These are phyloP conservation scores for Hypsibius dujardini DNA, from an alignment of 1,140 invertebrate species.

Conservation along the genomic window DNA sequence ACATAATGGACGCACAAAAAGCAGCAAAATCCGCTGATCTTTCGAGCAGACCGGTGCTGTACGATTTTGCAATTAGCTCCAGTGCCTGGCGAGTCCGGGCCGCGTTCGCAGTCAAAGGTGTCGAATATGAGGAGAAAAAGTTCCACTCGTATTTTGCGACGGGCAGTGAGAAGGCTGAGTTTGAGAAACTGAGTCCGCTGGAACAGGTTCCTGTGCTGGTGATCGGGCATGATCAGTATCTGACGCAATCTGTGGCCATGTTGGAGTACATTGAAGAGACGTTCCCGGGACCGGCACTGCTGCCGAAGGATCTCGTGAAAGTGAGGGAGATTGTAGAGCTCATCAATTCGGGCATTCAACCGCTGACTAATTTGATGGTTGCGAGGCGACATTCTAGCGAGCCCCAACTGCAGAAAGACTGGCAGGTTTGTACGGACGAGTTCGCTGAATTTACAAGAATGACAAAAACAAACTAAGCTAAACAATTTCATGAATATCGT, in stretches of 20 bases:
- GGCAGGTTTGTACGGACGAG: conserved; percentile 2
- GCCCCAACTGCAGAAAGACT: background rate
- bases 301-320: conserved; percentile 28
- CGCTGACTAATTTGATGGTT: background rate
- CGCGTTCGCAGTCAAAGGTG: background rate
- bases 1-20: no score
- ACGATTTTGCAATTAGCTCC: background rate
- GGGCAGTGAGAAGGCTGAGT: conserved; percentile 22
- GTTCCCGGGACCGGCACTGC: conserved; percentile 27
- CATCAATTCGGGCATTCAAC: conserved; percentile 21
- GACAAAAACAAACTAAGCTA: no score
- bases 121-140: background rate
- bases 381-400: background rate
- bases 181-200: conserved; percentile 33
- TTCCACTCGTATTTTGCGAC: background rate
- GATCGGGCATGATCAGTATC: conserved; percentile 27
- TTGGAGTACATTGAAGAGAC: conserved; percentile 37
- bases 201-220: conserved; percentile 32
- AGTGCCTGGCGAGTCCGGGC: background rate
- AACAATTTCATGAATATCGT: no score
- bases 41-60: background rate
- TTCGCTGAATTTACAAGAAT: no score
- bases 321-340: conserved; percentile 27
- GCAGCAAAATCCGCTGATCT: no score
- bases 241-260: conserved; percentile 35